Evolutionary conservation across 2,113 vertebrate genomes (phyloP).

Genomic region (Dromiciops gliroides): DNA sequence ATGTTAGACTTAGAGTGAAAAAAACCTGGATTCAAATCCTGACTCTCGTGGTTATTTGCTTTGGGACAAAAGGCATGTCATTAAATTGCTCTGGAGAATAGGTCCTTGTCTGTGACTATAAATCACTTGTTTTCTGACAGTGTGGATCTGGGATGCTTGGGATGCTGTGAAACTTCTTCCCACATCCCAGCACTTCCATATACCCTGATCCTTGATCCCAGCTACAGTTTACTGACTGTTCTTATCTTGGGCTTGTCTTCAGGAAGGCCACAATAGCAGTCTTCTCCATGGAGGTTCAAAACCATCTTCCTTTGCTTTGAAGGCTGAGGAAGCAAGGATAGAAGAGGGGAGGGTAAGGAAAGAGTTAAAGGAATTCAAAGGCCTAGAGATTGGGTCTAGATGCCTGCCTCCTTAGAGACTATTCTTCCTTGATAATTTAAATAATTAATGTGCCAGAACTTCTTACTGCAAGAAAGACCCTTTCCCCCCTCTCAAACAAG

Average conservation of each 20-base stretch:
- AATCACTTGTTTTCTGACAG: neutral
- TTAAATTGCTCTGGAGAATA: neutral
- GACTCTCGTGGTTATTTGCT: neutral
- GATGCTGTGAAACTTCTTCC: neutral
- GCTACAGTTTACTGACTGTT: neutral
- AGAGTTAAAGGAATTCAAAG: neutral
- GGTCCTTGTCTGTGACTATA: neutral
- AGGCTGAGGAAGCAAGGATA: neutral
- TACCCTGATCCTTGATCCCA: neutral
- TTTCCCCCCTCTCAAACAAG: neutral
- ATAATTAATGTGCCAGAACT: neutral
- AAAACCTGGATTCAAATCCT: neutral
- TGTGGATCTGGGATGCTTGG: neutral
- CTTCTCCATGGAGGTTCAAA: neutral
- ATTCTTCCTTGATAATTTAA: neutral
- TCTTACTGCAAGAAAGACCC: neutral
- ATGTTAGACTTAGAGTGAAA: neutral
- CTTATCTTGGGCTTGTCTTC: neutral
- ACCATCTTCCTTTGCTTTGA: neutral
- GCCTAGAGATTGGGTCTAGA: neutral
- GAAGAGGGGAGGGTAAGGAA: neutral
- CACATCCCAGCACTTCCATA: neutral
- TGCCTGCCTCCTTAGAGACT: neutral
- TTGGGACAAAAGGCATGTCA: neutral
- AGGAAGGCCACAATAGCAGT: neutral